These are phyloP conservation scores for Geotrupes spiniger DNA, from an alignment of 2,888 invertebrate genomes.

Conservation along the genomic window DNA sequence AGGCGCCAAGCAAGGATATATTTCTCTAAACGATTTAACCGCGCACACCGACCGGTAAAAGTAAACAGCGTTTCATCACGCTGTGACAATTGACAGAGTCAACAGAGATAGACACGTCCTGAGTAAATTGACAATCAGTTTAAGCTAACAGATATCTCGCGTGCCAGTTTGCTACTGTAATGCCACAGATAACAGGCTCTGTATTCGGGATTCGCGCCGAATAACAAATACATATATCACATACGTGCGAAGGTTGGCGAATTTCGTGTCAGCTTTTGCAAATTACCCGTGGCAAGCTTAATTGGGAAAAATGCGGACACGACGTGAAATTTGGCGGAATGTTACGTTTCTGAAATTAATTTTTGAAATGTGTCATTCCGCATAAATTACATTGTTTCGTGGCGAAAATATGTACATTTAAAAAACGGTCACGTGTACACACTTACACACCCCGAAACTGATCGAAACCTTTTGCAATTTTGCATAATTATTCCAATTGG, in stretches of 20 bases:
- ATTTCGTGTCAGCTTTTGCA: neutral
- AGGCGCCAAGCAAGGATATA: too few relatives aligned
- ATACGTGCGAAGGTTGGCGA: neutral
- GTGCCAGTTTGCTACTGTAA: slow-evolving; percentile 16
- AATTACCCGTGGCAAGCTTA: neutral
- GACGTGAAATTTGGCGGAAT: too few relatives aligned
- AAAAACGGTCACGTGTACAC: too few relatives aligned
- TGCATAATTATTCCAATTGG: too few relatives aligned
- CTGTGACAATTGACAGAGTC: slow-evolving; percentile 24
- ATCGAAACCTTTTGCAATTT: too few relatives aligned
- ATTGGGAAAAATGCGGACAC: too few relatives aligned
- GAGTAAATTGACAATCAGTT: slow-evolving; percentile 28
- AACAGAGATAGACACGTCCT: slow-evolving; percentile 28
- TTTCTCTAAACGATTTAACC: too few relatives aligned
- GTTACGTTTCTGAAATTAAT: too few relatives aligned
- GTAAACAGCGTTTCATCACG: slow-evolving; percentile 23
- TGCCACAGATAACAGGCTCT: slow-evolving; percentile 8
- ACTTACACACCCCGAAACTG: too few relatives aligned
- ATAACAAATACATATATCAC: slow-evolving; percentile 6
- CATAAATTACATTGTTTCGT: too few relatives aligned
- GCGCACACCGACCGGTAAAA: slow-evolving; percentile 3
- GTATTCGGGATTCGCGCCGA: slow-evolving; percentile 10
- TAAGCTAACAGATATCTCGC: slow-evolving; percentile 23
- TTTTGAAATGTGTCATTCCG: too few relatives aligned
- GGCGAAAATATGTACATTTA: too few relatives aligned